Conservation (phyloP, 2,797 vertebrate genomes). For the Setipinna tenuifilis region DNA sequence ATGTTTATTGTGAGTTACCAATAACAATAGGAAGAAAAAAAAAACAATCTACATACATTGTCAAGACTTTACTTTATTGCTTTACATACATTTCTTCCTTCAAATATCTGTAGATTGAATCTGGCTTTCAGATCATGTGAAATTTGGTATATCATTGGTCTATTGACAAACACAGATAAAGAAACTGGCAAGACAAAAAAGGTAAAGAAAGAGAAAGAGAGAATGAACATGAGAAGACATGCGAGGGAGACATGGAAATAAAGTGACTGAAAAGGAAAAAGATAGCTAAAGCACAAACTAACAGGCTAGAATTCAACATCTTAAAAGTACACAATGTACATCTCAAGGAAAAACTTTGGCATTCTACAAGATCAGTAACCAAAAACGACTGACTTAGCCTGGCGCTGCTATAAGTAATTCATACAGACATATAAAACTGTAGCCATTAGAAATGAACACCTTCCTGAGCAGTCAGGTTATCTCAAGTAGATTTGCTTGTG, state of each 20-base stretch:
- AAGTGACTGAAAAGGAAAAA: not conserved
- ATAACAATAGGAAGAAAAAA: not conserved
- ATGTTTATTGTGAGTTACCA: not conserved
- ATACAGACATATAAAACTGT: not conserved
- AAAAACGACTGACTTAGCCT: not conserved
- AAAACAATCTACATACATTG: not conserved
- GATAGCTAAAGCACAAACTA: not conserved
- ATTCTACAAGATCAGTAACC: not conserved
- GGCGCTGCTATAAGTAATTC: not conserved
- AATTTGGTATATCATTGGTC: no score
- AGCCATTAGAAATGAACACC: not conserved
- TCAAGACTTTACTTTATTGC: constrained; percentile 24
- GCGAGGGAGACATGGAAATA: not conserved
- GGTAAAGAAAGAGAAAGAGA: not conserved
- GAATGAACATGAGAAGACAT: not conserved
- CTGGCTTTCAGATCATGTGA: not conserved
- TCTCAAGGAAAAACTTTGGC: not conserved
- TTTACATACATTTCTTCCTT: no score
- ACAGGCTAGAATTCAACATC: not conserved
- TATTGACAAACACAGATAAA: not conserved
- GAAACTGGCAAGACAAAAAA: not conserved
- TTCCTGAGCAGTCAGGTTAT: not conserved
- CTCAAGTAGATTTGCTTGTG: not conserved
- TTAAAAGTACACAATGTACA: not conserved
- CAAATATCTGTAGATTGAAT: not conserved